Evolutionary conservation across 2,797 vertebrate species (phyloP).

Genomic region (Epinephelus malabaricus): DNA sequence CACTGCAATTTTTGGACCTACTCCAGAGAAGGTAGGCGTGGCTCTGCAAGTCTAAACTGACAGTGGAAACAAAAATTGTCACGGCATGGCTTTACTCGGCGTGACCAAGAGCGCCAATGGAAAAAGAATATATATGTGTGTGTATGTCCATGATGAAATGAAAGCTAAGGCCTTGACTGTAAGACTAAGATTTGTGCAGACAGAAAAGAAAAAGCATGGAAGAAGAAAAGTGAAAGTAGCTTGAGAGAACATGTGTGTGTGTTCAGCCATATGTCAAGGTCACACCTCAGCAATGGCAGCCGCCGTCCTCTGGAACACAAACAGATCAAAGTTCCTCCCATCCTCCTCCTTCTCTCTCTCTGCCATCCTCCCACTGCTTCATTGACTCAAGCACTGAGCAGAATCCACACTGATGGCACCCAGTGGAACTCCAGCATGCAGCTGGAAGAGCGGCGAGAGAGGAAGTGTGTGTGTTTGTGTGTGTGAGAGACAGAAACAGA

Average conservation of each 20-base stretch:
- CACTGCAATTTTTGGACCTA: no score
- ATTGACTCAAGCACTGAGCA: conserved; percentile 68
- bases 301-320: conserved; percentile 39
- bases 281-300: conserved; percentile 29
- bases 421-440: conserved; percentile 74
- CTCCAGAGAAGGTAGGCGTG: no score
- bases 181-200: no score
- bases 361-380: conserved; percentile 56
- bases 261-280: conserved; percentile 57
- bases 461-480: conserved; percentile 27
- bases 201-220: no score
- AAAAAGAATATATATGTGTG: no score
- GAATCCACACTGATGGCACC: conserved; percentile 78
- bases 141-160: no score
- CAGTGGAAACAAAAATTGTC: no score
- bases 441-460: conserved; percentile 68
- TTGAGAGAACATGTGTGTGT: not conserved
- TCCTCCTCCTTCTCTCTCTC: conserved; percentile 14
- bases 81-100: no score
- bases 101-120: no score
- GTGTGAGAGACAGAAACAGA: conserved; percentile 22
- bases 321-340: conserved; percentile 52
- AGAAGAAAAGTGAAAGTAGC: not conserved
- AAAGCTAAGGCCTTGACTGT: no score
- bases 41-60: no score